phyloP scores from a whole-genome alignment of 2,113 vertebrate species.

The Theristicus caerulescens region DNA sequence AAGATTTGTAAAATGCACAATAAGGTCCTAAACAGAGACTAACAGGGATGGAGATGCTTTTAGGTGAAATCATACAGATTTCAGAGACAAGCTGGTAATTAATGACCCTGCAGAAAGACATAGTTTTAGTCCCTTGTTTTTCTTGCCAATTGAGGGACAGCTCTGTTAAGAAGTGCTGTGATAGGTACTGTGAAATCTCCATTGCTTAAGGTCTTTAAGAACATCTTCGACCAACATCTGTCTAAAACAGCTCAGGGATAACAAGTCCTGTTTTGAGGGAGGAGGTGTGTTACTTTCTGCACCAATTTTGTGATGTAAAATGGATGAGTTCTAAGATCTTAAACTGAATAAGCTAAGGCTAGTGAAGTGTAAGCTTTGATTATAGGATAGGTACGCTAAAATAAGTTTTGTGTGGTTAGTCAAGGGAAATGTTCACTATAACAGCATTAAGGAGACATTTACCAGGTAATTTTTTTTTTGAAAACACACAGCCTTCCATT shows the following conservation, averaged over 20 bases:
- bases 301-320: neutral
- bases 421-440: neutral
- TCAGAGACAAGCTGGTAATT: neutral
- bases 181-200: neutral
- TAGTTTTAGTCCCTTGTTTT: neutral
- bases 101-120: neutral
- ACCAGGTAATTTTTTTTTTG: neutral
- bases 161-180: neutral
- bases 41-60: neutral
- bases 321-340: neutral
- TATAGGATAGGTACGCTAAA: neutral
- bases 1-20: neutral
- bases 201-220: neutral
- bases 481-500: neutral
- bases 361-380: neutral
- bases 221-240: neutral
- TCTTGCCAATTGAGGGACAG: neutral
- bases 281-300: neutral
- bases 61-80: neutral
- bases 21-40: neutral
- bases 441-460: slow-evolving; percentile 16
- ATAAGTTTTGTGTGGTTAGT: neutral
- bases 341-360: neutral
- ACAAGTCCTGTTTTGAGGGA: neutral
- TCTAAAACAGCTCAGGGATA: neutral